Base-by-base conservation (phyloP, 2,113 vertebrate species). In the Morphnarchus princeps region DNA sequence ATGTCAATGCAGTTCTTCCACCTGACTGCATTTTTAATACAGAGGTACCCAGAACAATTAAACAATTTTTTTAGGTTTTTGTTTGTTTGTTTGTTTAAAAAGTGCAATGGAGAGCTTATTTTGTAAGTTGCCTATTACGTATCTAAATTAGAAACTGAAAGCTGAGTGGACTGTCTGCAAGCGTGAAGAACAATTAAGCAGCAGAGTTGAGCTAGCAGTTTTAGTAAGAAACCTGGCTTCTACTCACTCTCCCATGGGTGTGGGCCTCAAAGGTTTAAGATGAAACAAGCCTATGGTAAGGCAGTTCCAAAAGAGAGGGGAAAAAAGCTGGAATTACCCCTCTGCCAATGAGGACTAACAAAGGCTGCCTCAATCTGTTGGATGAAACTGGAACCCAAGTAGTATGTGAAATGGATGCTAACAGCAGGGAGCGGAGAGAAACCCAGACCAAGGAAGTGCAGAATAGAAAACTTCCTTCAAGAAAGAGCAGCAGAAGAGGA, bases 101-200 rank as follows among this genome's bases (percentile, higher is more conserved):
- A 85, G 38, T 28, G 21, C 67, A 86, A 9, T 22, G 22, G 15
- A 70, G 4, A 65, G 6, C 28, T 94, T 71, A 42, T 66, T 92
- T 73, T 74, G 6, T 54, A 79, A 71, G 54, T 32, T 88, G 31
- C 20, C 16, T 54, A 50, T 45, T 73, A 32, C 1, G 1, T 54
- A 93, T 92, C 54, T 83, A 47, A 77, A 83, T 71, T 52, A 74
- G 32, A 86, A 94, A 77, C n/a, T 61, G 82, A 54, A 92, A 96
- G 34, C 1, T 1, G 55, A 94, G 45, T 16, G 58, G 90, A 80
- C n/a, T 0, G 5, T 32, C 49, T 84, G 67, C 36, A 85, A 86
- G 63, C 0, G 2, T 66, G 45, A 94, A 90, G 79, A 90, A 63
- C 34, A 87, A 95, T 70, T 80, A 89, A 67, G 47, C n/a, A 89